Conservation (phyloP, 2,113 vertebrate species). For the Ptilonorhynchus violaceus region DNA sequence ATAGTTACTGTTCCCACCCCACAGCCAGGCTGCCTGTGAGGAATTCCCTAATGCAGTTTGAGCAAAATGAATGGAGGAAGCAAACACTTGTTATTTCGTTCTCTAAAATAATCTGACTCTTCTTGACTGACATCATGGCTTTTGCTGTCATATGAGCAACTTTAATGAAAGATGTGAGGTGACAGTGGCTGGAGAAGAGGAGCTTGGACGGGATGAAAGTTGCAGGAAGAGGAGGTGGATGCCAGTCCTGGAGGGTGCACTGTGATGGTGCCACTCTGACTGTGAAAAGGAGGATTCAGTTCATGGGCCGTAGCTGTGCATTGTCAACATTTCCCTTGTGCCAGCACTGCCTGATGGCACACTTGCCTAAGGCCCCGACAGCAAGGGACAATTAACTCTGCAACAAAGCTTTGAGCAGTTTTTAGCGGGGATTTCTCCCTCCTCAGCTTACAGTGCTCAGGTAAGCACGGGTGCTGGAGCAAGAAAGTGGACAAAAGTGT, state of each 20-base stretch:
- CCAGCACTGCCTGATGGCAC: background rate
- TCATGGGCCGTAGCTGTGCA: background rate
- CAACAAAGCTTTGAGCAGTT: background rate
- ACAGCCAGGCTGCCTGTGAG: background rate
- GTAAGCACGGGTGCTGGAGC: background rate
- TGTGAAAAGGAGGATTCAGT: background rate
- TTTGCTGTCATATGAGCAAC: background rate
- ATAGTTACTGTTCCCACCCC: background rate
- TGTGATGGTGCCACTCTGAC: background rate
- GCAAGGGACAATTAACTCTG: background rate
- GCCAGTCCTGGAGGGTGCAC: background rate
- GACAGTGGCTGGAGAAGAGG: background rate
- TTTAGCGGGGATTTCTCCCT: background rate
- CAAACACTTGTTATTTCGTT: rapidly evolving
- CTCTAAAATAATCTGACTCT: background rate
- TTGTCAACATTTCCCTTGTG: background rate
- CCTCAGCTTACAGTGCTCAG: background rate
- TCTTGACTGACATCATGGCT: background rate
- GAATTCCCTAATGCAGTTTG: rapidly evolving
- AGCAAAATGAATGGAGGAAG: background rate
- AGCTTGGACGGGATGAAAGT: background rate
- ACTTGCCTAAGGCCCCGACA: background rate
- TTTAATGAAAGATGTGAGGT: background rate
- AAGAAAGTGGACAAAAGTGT: background rate
- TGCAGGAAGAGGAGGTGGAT: background rate